These are phyloP conservation scores for Hippocampus mohnikei DNA, from an alignment of 2,113 vertebrate genomes.

Conservation along the genomic window DNA sequence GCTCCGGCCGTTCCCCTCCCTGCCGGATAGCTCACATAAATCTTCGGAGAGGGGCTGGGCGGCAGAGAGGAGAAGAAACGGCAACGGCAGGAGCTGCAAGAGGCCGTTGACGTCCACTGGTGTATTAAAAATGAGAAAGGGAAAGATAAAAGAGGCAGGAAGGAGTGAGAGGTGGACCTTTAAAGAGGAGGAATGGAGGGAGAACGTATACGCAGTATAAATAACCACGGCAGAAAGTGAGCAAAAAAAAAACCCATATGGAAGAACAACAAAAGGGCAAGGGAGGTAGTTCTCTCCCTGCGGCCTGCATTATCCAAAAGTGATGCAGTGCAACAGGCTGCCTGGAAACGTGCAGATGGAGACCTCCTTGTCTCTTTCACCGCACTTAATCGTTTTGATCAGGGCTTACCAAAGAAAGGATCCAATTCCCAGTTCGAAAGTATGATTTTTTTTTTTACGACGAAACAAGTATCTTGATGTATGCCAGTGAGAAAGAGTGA, in stretches of 20 bases:
- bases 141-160: slow-evolving; percentile 46
- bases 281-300: background rate
- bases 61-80: slow-evolving; percentile 2
- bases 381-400: background rate
- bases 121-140: slow-evolving; percentile 41
- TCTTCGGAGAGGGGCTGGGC: slow-evolving; percentile 24
- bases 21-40: slow-evolving; percentile 27
- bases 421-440: background rate
- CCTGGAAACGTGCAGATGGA: slow-evolving; percentile 14
- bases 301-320: slow-evolving; percentile 8
- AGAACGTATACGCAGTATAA: slow-evolving; percentile 39
- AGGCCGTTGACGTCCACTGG: slow-evolving; percentile 39
- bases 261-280: background rate
- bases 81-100: slow-evolving; percentile 30
- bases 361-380: slow-evolving; percentile 14
- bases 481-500: too few species aligned
- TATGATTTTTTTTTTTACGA: too few species aligned
- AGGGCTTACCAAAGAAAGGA: background rate
- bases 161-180: slow-evolving; percentile 36
- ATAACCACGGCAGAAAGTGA: slow-evolving; percentile 37
- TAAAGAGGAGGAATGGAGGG: slow-evolving; percentile 47
- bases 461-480: too few species aligned
- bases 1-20: slow-evolving; percentile 8
- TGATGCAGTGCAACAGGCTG: slow-evolving; percentile 9
- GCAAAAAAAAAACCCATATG: background rate